phyloP scores from a whole-genome alignment of 2,888 invertebrate species.

The Marasmarcha lunaedactyla region DNA sequence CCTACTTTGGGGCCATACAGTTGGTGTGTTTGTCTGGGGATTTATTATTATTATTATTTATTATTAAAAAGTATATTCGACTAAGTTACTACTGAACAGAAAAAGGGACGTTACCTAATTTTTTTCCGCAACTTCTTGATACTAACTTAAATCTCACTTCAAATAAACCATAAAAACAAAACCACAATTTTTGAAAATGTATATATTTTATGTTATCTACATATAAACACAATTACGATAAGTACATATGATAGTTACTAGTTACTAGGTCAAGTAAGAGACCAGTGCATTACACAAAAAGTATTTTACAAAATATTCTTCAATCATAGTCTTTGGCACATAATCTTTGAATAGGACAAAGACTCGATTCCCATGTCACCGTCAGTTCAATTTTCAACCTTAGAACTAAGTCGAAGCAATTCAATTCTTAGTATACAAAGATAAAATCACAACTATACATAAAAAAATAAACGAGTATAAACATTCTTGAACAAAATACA shows the following conservation, averaged over 20 bases:
- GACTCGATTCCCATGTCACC: constrained; percentile 42
- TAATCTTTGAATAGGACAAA: constrained; percentile 65
- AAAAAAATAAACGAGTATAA: constrained; percentile 1
- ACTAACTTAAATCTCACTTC: no score
- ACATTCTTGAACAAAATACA: no score
- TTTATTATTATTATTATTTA: no score
- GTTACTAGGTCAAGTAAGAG: constrained; percentile 55
- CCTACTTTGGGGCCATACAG: no score
- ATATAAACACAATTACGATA: constrained; percentile 57
- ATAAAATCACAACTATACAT: constrained; percentile 9
- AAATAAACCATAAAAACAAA: no score
- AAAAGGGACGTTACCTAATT: no score
- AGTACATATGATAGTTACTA: constrained; percentile 25
- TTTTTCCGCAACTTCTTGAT: no score
- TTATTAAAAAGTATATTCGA: no score
- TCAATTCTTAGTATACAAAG: constrained; percentile 23
- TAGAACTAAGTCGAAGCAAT: constrained; percentile 17
- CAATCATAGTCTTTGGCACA: constrained; percentile 67
- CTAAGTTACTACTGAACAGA: no score
- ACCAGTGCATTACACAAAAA: constrained; percentile 59
- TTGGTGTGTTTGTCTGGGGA: no score
- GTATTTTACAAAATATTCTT: constrained; percentile 40
- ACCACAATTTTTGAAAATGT: constrained; percentile 36
- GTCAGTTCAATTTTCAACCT: constrained; percentile 39
- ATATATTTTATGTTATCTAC: constrained; percentile 62